phyloP scores from a whole-genome alignment of 2,888 invertebrate genomes.

The Limnephilus rhombicus region DNA sequence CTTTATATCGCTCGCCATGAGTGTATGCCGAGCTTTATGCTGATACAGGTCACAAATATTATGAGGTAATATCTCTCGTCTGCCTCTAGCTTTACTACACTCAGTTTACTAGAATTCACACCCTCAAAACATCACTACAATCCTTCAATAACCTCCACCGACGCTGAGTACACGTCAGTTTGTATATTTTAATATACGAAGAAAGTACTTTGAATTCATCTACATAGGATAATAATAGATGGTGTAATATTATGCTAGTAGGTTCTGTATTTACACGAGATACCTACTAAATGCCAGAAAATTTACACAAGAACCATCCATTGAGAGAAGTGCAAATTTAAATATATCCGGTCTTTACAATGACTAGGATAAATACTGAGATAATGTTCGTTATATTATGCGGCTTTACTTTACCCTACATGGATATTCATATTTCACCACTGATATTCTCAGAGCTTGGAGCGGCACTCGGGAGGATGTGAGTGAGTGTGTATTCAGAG shows the following conservation, averaged over 20 bases:
- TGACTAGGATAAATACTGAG: neutral
- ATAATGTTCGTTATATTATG: neutral
- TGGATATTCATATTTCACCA: neutral
- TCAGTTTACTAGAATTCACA: too few species aligned
- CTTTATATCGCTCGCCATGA: too few species aligned
- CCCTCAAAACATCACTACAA: too few species aligned
- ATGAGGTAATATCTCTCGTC: too few species aligned
- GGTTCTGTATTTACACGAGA: neutral
- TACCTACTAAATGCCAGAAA: neutral
- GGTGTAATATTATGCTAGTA: neutral
- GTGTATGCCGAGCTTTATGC: too few species aligned
- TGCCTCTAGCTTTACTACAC: too few species aligned
- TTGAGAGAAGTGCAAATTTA: neutral
- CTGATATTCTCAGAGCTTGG: neutral
- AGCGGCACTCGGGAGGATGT: neutral
- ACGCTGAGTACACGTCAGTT: too few species aligned
- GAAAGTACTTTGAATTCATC: neutral
- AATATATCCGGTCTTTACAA: constrained; percentile 1
- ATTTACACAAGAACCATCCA: neutral
- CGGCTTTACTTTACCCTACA: neutral
- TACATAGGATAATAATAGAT: too few species aligned
- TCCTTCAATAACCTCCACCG: too few species aligned
- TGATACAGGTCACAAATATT: too few species aligned
- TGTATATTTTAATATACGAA: neutral
- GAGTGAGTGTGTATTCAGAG: neutral